Base-by-base conservation (phyloP, 2,888 invertebrate genomes). In the Sialis lutaria region DNA sequence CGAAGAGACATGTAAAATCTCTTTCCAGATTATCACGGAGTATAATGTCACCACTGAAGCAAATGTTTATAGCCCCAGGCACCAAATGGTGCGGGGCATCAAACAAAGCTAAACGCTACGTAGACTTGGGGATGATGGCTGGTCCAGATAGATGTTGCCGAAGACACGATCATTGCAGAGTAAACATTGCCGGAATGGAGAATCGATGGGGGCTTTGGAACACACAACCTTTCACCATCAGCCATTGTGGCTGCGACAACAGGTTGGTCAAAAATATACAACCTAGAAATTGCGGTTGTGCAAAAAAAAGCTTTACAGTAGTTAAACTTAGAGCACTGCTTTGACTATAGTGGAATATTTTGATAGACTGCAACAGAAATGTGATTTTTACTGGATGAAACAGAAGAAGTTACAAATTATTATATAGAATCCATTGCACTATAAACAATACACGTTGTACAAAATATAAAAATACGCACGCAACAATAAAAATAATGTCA, bases 61-160 rank as follows among this genome's bases (percentile, higher is more conserved):
- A 57, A 42, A 53, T 71, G 65, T 68, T 76, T 58, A 73, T 77
- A 56, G 60, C 73, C 47, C 80, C 80, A 4, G 80, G 79, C 47
- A 80, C 79, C 9, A 75, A 79, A 57, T 85, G 84, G 85, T 86
- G 85, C 64, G 85, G 85, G 6, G 72, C 58, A 62, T 77, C 62
- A 59, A 75, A 68, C 58, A 69, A 61, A 59, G 82, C 67, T 53
- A 67, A 61, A 46, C 65, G 65, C 40, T 79, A 77, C 64, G 69
- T 69, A 52, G 75, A 82, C 51, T 65, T 84, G 54, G 84, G 77
- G 2, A 62, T 62, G 6, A 64, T 73, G 56, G 64, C 65, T 40
- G 62, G 64, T 22, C 75, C 78, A 49, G 85, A 86, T 63, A 64
- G 68, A 42, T 86, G 85, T 68, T 85, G 85, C 67, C 68, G 84